phyloP scores from a whole-genome alignment of 2,888 invertebrate species.

The Lottia scabra region DNA sequence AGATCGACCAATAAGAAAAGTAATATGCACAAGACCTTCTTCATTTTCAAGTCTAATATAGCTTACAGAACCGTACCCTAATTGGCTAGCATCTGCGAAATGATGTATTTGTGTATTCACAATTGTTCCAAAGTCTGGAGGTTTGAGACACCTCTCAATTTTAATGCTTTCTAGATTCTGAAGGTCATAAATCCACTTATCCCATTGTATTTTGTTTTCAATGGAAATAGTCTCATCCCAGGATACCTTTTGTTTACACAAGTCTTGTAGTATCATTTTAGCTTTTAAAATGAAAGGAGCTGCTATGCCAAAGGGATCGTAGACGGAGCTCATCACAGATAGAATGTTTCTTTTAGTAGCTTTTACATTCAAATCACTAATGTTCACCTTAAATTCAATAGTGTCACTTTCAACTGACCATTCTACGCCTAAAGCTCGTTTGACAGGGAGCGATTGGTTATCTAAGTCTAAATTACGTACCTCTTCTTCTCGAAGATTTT shows the following conservation, averaged over 20 bases:
- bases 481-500: not conserved
- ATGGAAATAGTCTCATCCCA: too few relatives aligned
- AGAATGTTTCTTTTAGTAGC: constrained; percentile 9
- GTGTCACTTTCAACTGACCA: constrained; percentile 13
- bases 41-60: too few relatives aligned
- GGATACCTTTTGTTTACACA: too few relatives aligned
- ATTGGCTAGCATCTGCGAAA: too few relatives aligned
- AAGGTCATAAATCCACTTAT: constrained; percentile 5
- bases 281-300: constrained; percentile 12
- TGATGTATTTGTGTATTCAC: too few relatives aligned
- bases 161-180: not conserved
- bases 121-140: not conserved
- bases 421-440: constrained; percentile 18
- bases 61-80: too few relatives aligned
- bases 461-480: constrained; percentile 14
- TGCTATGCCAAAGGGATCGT: constrained; percentile 15
- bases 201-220: not conserved
- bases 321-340: constrained; percentile 8
- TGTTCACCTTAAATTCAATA: constrained; percentile 8
- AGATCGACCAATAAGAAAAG: constrained; percentile 9
- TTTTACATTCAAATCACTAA: not conserved
- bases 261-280: not conserved
- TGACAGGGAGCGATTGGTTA: constrained; percentile 11
- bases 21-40: too few relatives aligned
- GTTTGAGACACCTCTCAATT: constrained; percentile 4